Base-by-base conservation (phyloP, 1,140 invertebrate species). In the Drosophila sturtevanti region DNA sequence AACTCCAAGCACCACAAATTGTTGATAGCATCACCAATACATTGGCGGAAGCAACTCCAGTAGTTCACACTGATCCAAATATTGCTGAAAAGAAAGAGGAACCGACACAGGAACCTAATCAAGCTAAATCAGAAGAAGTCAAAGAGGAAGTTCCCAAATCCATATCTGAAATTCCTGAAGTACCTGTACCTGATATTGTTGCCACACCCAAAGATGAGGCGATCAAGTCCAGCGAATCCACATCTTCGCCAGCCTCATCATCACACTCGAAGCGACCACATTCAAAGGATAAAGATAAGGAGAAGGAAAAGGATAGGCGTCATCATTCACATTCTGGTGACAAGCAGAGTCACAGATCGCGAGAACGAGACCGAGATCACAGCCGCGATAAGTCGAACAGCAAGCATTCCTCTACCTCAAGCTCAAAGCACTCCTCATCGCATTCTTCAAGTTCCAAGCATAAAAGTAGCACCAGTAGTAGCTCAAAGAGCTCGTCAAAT, bases 371-470 rank as follows among this genome's bases (percentile, higher is more conserved):
- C 18, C 35, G 62, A 2, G 70, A 80, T 14, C 44, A 55, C 14
- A 67, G 74, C 4, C 71, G 67, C 4, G 84, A 89, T 10, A 84
- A 84, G 22, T 75, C 74, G 3, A 71, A 76, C 16, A 81, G 69
- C 54, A 86, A 90, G 55, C 75, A 74, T 37, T 79, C 79, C 38
- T 79, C 79, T 0, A 67, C 56, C 9, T 77, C 73, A 24, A 91
- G 75, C 38, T 81, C 81, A 0, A 91, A 91, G 22, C 79, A 89
- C 56, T 89, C 89, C 11, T 70, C 81, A 12, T 77, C 79, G 1
- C 76, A 79, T 59, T 84, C 89, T 10, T 90, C 89, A 22, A 86
- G 79, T 16, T 87, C 82, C 2, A 87, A 77, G 7, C 79, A 89
- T 44, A 75, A 27, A 37, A 69, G 72, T 24, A 82, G 58, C 41